Evolutionary conservation across 1,140 invertebrate species (phyloP).

Genomic region (Metaphire vulgaris): DNA sequence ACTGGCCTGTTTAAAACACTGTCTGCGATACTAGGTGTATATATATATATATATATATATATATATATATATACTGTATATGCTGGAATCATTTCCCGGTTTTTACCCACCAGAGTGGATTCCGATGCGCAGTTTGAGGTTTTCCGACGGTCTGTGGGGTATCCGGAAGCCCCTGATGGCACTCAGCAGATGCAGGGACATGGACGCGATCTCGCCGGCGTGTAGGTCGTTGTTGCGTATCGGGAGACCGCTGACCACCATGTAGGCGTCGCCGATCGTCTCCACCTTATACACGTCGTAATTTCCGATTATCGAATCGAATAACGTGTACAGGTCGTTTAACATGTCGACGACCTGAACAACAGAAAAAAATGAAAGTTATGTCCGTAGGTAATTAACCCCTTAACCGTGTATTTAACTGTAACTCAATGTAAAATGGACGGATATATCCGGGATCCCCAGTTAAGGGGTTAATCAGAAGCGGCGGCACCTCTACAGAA

Average conservation of each 20-base stretch:
- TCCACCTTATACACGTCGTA: slow-evolving; percentile 90
- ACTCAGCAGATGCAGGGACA: slow-evolving; percentile 62
- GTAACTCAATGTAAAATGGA: no score
- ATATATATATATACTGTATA: background rate
- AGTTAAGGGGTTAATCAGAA: no score
- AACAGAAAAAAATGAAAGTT: background rate
- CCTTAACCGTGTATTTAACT: no score
- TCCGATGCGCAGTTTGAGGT: background rate
- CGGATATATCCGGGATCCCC: no score
- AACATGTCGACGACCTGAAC: slow-evolving; percentile 83
- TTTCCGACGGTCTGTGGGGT: background rate
- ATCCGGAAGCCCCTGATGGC: background rate
- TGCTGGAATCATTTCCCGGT: background rate
- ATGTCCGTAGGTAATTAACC: no score
- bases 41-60: background rate
- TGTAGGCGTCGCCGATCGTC: slow-evolving; percentile 50
- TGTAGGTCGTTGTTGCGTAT: slow-evolving; percentile 60
- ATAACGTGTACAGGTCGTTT: slow-evolving; percentile 92
- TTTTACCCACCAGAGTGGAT: background rate
- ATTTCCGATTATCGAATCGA: slow-evolving; percentile 91
- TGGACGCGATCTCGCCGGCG: slow-evolving; percentile 74
- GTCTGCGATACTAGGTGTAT: background rate
- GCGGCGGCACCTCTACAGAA: no score
- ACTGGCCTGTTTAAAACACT: background rate
- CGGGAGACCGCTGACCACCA: slow-evolving; percentile 50